These are phyloP conservation scores for Troides oblongomaculatus DNA, from an alignment of 2,888 invertebrate genomes.

Conservation along the genomic window DNA sequence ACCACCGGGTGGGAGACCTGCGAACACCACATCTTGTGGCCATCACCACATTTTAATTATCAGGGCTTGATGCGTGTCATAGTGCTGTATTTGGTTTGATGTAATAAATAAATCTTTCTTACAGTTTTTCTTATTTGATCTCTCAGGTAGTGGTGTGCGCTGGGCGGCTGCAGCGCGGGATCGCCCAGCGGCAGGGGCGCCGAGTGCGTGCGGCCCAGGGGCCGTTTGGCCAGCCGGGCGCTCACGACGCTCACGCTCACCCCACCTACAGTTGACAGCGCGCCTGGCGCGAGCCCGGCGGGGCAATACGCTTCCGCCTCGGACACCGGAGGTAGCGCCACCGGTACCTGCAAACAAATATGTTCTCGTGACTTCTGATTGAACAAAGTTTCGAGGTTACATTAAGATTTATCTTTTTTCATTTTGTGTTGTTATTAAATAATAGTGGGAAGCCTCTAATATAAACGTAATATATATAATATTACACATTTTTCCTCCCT, in stretches of 20 bases:
- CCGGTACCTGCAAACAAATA: constrained; percentile 38
- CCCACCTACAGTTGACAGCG: constrained; percentile 82
- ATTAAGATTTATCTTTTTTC: too few species aligned
- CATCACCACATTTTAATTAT: too few species aligned
- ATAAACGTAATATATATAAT: too few species aligned
- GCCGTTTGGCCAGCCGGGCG: constrained; percentile 86
- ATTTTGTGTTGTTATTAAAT: too few species aligned
- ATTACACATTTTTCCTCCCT: too few species aligned
- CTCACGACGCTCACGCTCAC: constrained; percentile 71
- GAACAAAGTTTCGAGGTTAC: too few species aligned
- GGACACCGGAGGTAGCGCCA: constrained; percentile 77
- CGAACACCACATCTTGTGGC: too few species aligned
- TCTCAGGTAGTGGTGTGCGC: constrained; percentile 81
- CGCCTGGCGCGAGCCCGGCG: constrained; percentile 76
- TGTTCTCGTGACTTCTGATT: too few species aligned
- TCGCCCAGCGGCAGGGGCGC: constrained; percentile 94
- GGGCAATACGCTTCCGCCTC: constrained; percentile 88
- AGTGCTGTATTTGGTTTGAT: too few species aligned
- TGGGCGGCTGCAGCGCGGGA: constrained; percentile 84
- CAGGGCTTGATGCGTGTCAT: too few species aligned
- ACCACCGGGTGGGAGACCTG: too few species aligned
- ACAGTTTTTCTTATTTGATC: constrained; percentile 94
- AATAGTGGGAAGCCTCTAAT: too few species aligned
- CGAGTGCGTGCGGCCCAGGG: constrained; percentile 95
- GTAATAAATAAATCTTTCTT: constrained; percentile 5